Evolutionary conservation across 2,113 vertebrate genomes (phyloP), one percentile per base, ranked within the genome.

Genomic region (Phodopus roborovskii): DNA sequence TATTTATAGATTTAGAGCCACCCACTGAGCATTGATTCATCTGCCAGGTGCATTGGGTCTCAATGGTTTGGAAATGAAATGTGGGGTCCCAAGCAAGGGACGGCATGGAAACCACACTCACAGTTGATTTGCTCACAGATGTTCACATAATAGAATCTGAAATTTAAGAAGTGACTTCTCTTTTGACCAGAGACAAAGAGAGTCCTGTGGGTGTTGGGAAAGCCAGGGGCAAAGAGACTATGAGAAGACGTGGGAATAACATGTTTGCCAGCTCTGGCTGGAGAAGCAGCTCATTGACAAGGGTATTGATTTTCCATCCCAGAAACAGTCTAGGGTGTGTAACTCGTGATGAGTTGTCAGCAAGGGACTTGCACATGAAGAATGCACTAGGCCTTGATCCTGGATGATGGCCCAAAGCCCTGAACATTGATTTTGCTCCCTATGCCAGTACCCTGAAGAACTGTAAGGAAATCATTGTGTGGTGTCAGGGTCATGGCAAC

Each of bases 51-150:
- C 95, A 50, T 42, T 75, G 71, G 53, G 87, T 70, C 90, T 95
- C 92, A 86, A 45, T 95, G 93, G 85, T 84, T 95, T 97, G 92
- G 92, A 85, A 95, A 73, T 91, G 81, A 95, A 96, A 94, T 96
- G 90, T 91, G 90, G 97, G 94, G 48, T 95, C 90, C 92, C 75
- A 45, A 82, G 64, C 88, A 96, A 84, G 70, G 84, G 48, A 90
- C 74, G 64, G 30, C 71, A 78, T 90, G 39, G 66, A 90, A 95
- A 77, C 74, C 70, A 39, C 88, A 94, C 79, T 95, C 75, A 68
- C 75, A 88, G 88, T 95, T 94, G 95, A 94, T 97, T 96, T 96
- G 84, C 90, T 97, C 95, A 90, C 97, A 97, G 97, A 97, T 97
- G 97, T 97, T 97, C 95, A 94, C 96, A 97, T 94, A 97, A 96